Percentiles rank a stretch among this genome's conserved stretches.
phyloP scores from a whole-genome alignment of 2,113 vertebrate genomes.

The Eira barbara region DNA sequence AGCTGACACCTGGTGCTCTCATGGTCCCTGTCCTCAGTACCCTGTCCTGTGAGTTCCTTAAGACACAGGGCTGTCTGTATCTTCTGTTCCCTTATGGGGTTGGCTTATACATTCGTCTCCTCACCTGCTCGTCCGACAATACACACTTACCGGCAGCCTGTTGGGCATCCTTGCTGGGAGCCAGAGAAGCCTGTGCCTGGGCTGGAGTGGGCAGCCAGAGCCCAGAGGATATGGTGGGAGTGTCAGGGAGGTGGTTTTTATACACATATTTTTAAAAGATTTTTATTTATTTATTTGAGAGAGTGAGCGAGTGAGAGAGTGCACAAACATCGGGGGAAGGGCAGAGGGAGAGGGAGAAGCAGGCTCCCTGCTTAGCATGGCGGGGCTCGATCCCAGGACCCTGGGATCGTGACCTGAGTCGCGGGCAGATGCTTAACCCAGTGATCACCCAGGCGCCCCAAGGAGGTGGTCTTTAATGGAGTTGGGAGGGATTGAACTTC shows the following conservation, averaged over 20 bases:
- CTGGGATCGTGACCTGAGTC: background rate
- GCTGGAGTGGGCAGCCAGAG: background rate
- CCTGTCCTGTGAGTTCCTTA: background rate
- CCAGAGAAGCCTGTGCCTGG: too few relatives aligned
- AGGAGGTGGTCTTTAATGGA: background rate
- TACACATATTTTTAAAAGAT: background rate
- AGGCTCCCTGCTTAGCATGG: background rate
- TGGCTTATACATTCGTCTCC: background rate
- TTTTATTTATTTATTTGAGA: background rate
- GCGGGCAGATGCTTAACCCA: background rate
- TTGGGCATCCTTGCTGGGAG: fast-evolving
- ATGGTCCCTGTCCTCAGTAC: background rate
- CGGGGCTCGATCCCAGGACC: background rate
- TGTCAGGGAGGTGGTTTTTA: background rate
- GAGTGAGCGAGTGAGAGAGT: background rate
- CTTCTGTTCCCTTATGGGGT: background rate
- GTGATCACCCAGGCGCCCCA: background rate
- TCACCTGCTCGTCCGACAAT: too few relatives aligned
- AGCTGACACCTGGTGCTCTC: too few relatives aligned
- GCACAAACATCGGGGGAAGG: background rate
- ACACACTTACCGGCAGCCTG: fast-evolving
- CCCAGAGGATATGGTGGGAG: background rate
- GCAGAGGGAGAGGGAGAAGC: background rate
- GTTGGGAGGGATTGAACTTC: background rate
- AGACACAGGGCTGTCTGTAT: background rate